These are phyloP conservation scores for Drosophila kanapiae DNA, from an alignment of 1,140 invertebrate genomes.

Conservation along the genomic window DNA sequence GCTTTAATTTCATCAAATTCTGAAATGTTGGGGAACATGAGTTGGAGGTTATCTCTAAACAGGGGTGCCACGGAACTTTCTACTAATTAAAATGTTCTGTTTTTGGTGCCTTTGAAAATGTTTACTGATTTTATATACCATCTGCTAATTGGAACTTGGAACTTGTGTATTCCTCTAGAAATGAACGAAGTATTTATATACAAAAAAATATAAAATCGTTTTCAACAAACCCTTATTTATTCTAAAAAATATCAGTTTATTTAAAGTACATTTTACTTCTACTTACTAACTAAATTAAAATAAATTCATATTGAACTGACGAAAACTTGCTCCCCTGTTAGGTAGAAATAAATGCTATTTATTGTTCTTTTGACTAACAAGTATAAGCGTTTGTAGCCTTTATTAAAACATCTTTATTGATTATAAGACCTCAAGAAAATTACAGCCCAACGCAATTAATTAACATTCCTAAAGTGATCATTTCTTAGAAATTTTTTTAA, in stretches of 20 bases:
- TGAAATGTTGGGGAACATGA: neutral
- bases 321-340: neutral
- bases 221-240: too few relatives aligned
- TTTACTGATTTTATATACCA: too few relatives aligned
- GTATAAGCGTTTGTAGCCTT: neutral
- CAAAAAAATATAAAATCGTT: too few relatives aligned
- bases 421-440: neutral
- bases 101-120: too few relatives aligned
- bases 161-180: too few relatives aligned
- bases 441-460: too few relatives aligned
- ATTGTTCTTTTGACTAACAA: neutral
- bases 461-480: neutral
- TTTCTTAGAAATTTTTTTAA: neutral
- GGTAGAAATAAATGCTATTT: neutral
- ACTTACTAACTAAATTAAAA: neutral
- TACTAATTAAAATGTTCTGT: too few relatives aligned
- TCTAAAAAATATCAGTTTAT: too few relatives aligned
- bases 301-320: neutral
- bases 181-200: too few relatives aligned
- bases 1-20: too few relatives aligned
- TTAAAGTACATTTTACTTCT: neutral
- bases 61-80: neutral
- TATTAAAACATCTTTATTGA: neutral
- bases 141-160: too few relatives aligned
- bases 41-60: neutral